Percentiles rank a stretch among this genome's conserved stretches.
phyloP scores from a whole-genome alignment of 2,888 invertebrate genomes.

The Pherbina coryleti region DNA sequence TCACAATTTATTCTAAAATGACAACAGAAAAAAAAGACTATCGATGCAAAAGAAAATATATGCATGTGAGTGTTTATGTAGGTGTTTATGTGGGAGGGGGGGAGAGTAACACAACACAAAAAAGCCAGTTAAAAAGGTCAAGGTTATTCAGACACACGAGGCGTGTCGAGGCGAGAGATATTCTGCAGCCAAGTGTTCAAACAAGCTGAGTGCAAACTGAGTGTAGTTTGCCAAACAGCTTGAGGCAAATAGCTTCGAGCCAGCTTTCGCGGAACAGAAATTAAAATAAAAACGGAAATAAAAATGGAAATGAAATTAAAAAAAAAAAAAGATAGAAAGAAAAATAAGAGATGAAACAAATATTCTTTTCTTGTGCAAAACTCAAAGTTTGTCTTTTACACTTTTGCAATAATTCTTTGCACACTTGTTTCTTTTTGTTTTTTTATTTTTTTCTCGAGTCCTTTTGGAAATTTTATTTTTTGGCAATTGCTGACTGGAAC shows the following conservation, averaged over 20 bases:
- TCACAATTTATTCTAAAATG: slow-evolving; percentile 26
- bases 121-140: slow-evolving; percentile 10
- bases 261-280: not conserved
- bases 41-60: not conserved
- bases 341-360: slow-evolving; percentile 2
- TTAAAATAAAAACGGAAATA: too few species aligned
- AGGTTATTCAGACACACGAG: slow-evolving; percentile 8
- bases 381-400: slow-evolving; percentile 32
- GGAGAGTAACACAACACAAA: not conserved
- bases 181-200: slow-evolving; percentile 3
- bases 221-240: slow-evolving; percentile 16
- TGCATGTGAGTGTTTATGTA: not conserved
- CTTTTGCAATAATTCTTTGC: slow-evolving; percentile 10
- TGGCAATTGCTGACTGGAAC: not conserved
- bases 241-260: slow-evolving; percentile 6
- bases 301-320: too few species aligned
- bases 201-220: slow-evolving; percentile 6
- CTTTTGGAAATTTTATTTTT: not conserved
- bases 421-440: not conserved
- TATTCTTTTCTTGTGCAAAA: slow-evolving; percentile 11
- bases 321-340: too few species aligned
- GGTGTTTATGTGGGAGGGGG: not conserved
- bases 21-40: slow-evolving; percentile 4
- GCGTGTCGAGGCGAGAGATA: not conserved
- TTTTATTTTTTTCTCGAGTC: not conserved